Evolutionary conservation across 2,888 invertebrate genomes (phyloP).

Genomic region (Masnerella sp.): DNA sequence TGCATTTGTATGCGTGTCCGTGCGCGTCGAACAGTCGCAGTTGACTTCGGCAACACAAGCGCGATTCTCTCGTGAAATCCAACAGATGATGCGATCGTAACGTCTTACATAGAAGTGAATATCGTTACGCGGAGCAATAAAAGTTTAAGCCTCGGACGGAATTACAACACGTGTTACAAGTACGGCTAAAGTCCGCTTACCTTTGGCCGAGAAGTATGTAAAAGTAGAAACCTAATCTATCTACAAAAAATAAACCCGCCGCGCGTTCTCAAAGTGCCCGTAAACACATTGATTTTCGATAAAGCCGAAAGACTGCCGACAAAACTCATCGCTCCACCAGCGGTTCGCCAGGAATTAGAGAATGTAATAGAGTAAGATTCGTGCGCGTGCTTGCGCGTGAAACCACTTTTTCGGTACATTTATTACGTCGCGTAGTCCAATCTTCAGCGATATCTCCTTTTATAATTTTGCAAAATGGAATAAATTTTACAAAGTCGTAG

Average conservation of each 20-base stretch:
- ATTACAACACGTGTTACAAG: conserved; percentile 28
- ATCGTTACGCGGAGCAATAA: conserved; percentile 62
- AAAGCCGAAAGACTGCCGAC: conserved; percentile 31
- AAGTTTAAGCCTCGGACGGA: conserved; percentile 65
- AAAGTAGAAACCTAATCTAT: conserved; percentile 38
- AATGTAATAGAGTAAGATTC: conserved; percentile 61
- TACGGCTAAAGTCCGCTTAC: conserved; percentile 8
- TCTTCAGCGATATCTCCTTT: conserved; percentile 29
- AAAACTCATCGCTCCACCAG: conserved; percentile 25
- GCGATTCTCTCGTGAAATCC: conserved; percentile 24
- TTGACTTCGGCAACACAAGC: conserved; percentile 42
- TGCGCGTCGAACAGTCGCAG: conserved; percentile 45
- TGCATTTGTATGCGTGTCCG: conserved; percentile 40
- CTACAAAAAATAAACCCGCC: conserved; percentile 25
- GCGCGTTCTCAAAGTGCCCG: conserved; percentile 22
- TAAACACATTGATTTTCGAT: conserved; percentile 62
- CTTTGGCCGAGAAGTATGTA: conserved; percentile 7
- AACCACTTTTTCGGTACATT: conserved; percentile 65
- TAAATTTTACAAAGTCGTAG: conserved; percentile 19
- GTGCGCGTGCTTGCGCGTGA: conserved; percentile 66
- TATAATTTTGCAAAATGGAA: conserved; percentile 30
- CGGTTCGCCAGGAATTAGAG: conserved; percentile 61
- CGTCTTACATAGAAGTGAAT: conserved; percentile 28
- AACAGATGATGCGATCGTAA: conserved; percentile 23
- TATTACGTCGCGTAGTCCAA: conserved; percentile 44